phyloP scores from a whole-genome alignment of 2,888 invertebrate species.

The Pristionchus maxplancki region DNA sequence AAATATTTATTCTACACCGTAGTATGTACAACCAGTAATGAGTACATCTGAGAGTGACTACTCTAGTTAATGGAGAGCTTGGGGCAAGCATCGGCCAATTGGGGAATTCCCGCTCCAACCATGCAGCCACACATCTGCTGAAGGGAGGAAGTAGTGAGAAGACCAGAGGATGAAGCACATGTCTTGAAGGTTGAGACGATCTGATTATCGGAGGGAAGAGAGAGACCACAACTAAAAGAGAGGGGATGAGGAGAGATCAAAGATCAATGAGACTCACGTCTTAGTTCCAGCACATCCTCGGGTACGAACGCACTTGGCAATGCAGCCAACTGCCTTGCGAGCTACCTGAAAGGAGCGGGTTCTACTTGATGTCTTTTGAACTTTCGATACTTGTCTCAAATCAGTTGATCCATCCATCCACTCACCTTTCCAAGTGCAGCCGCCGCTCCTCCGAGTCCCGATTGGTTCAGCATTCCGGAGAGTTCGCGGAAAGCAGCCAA shows the following conservation, averaged over 20 bases:
- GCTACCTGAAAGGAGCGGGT: conserved; percentile 7
- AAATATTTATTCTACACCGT: not conserved
- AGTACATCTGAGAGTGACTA: not conserved
- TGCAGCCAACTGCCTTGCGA: conserved; percentile 41
- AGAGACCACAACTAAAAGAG: conserved; percentile 43
- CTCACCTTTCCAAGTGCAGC: conserved; percentile 6
- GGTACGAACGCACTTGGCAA: conserved; percentile 32
- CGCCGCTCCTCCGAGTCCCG: conserved; percentile 1
- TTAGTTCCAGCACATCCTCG: conserved; percentile 33
- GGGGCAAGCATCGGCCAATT: conserved; percentile 12
- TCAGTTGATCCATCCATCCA: not conserved
- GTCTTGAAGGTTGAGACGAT: conserved; percentile 33
- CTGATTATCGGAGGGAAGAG: conserved; percentile 50
- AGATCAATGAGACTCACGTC: not conserved
- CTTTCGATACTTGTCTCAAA: too few relatives aligned
- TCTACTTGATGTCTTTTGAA: too few relatives aligned
- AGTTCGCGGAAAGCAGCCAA: conserved; percentile 51
- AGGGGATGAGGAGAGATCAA: not conserved
- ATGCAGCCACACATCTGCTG: conserved; percentile 25
- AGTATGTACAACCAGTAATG: conserved; percentile 15
- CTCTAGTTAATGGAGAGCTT: not conserved
- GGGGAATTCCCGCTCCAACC: conserved; percentile 30
- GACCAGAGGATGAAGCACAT: conserved; percentile 27
- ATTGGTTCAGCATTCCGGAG: conserved; percentile 32
- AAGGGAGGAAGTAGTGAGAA: conserved; percentile 22